Evolutionary conservation across 2,113 vertebrate species (phyloP).

Genomic region (Coptodon rendalli): DNA sequence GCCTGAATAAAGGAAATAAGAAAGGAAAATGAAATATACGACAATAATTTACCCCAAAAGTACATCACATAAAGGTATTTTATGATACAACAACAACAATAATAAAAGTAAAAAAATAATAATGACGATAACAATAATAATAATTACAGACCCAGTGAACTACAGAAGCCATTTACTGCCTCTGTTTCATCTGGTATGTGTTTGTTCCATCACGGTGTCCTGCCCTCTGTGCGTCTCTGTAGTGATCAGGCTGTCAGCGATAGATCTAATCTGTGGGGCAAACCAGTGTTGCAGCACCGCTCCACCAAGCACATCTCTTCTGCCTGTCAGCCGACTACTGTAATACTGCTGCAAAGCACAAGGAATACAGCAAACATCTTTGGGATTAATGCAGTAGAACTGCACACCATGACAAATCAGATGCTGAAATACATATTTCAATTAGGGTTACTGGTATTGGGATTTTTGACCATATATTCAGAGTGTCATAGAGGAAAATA

Average conservation of each 20-base stretch:
- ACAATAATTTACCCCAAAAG: background rate
- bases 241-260: slow-evolving; percentile 36
- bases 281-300: slow-evolving; percentile 22
- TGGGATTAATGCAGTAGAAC: slow-evolving; percentile 5
- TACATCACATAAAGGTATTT: background rate
- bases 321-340: slow-evolving; percentile 8
- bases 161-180: background rate
- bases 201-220: background rate
- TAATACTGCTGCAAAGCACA: background rate
- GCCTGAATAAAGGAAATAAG: background rate
- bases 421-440: background rate
- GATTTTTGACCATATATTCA: background rate
- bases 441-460: background rate
- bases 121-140: background rate
- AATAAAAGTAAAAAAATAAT: background rate
- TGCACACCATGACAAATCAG: background rate
- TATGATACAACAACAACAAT: background rate
- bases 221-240: background rate
- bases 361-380: background rate
- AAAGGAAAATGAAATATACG: background rate
- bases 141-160: background rate
- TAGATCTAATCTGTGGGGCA: slow-evolving; percentile 35
- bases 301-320: slow-evolving; percentile 24
- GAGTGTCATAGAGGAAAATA: fast-evolving
- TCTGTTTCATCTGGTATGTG: background rate